Conservation (phyloP, 2,888 invertebrate species). For the Pseudoips prasinana region DNA sequence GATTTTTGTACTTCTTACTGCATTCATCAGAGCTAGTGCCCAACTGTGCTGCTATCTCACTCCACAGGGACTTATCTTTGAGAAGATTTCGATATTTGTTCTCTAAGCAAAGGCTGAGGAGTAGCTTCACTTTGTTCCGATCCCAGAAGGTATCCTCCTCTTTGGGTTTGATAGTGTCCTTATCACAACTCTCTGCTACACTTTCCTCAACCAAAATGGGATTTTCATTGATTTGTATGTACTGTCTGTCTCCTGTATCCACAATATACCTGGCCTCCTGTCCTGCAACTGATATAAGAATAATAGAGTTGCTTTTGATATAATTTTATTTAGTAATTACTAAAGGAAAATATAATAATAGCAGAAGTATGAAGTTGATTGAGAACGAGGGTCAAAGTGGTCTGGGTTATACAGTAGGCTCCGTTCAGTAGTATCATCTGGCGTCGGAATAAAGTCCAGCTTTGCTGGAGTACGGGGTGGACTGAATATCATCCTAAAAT, state of each 20-base stretch:
- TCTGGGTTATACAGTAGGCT: no score
- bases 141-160: constrained; percentile 67
- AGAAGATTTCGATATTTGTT: constrained; percentile 43
- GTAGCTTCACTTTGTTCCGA: constrained; percentile 56
- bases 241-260: constrained; percentile 57
- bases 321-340: no score
- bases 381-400: no score
- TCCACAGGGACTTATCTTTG: constrained; percentile 56
- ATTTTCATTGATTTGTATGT: constrained; percentile 51
- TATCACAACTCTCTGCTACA: constrained; percentile 30
- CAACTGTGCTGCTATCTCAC: constrained; percentile 54
- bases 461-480: no score
- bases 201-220: constrained; percentile 36
- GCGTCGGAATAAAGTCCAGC: no score
- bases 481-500: no score
- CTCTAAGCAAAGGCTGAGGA: constrained; percentile 61
- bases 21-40: constrained; percentile 62
- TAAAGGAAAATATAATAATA: no score
- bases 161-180: constrained; percentile 34
- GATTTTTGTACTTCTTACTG: constrained; percentile 60
- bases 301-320: neutral
- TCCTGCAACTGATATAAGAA: constrained; percentile 49
- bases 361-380: no score
- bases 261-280: constrained; percentile 60
- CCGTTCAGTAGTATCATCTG: no score